Percentiles rank a stretch among this genome's conserved stretches.
These are phyloP conservation scores for Mus caroli DNA, from an alignment of 2,797 vertebrate species.

Conservation along the genomic window DNA sequence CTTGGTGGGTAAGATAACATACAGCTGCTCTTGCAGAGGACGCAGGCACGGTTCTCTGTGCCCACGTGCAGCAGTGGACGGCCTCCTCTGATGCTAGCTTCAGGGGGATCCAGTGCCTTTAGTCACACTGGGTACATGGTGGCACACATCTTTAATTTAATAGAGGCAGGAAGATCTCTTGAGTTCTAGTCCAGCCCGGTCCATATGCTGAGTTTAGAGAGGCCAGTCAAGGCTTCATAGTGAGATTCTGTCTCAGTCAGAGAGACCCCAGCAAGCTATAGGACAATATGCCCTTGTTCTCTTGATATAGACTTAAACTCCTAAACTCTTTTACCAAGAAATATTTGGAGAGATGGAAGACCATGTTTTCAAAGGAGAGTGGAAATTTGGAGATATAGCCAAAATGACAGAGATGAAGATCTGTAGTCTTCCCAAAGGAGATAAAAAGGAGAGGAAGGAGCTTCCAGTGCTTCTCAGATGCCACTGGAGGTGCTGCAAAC, in stretches of 20 bases:
- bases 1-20: not conserved
- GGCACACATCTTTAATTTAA: not conserved
- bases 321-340: constrained; percentile 95
- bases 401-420: constrained; percentile 95
- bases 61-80: not conserved
- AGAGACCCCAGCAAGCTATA: constrained; percentile 95
- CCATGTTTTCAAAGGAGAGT: constrained; percentile 96
- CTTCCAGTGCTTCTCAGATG: constrained; percentile 97
- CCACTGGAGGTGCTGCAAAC: constrained; percentile 96
- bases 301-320: constrained; percentile 92
- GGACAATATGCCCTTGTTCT: constrained; percentile 96
- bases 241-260: not conserved
- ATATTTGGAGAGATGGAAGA: constrained; percentile 97
- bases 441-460: constrained; percentile 94
- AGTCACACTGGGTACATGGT: not conserved
- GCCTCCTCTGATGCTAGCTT: not conserved
- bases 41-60: not conserved
- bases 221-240: not conserved
- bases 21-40: not conserved
- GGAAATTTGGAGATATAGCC: constrained; percentile 96
- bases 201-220: not conserved
- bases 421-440: constrained; percentile 94
- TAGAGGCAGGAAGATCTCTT: not conserved
- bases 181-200: not conserved
- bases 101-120: not conserved